Evolutionary conservation across 2,888 invertebrate species (phyloP), one percentile per base, ranked within the genome.

Genomic region (Papilio elwesi): DNA sequence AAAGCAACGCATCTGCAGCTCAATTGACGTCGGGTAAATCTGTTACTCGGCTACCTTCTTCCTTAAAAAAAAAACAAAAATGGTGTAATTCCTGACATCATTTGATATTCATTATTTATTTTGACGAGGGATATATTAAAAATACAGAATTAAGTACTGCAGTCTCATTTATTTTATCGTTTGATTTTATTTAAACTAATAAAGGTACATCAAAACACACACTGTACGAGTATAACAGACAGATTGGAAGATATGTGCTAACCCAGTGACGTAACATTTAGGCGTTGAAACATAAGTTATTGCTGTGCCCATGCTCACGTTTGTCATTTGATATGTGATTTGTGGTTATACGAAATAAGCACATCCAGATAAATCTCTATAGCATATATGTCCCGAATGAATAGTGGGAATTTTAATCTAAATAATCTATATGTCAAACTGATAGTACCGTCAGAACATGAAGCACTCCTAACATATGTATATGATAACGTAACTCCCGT

Each of bases 121-220:
- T 10, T 16, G 10, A 36, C 12, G 15, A 47, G 13, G 48, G 47
- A 48, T 43, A 10, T 8, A 16, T 15, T 3, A 48, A 57, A 82
- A 76, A 82, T 86, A 85, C 78, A 81, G 79, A 79, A 75, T 71
- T 77, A 79, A 80, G 78, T 84, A 83, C 90, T 91, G 92, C 93
- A 93, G 93, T 93, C 93, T 93, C 90, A 90, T 93, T 92, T 92
- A 89, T 88, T 90, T 87, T 87, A 90, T 89, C 84, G 82, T 90
- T 87, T 88, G 87, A 85, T 87, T 87, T 86, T 86, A 81, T 85
- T 82, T 86, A 83, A 89, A 91, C 90, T 92, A 91, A 89, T 87
- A 87, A 87, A 88, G 87, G 87, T 90, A 92, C 91, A 91, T 89
- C 84, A 87, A 91, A 91, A 92, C 92, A 92, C 90, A 91, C 89